Evolutionary conservation across 2,888 invertebrate species (phyloP).

Genomic region (Athalia rosae): DNA sequence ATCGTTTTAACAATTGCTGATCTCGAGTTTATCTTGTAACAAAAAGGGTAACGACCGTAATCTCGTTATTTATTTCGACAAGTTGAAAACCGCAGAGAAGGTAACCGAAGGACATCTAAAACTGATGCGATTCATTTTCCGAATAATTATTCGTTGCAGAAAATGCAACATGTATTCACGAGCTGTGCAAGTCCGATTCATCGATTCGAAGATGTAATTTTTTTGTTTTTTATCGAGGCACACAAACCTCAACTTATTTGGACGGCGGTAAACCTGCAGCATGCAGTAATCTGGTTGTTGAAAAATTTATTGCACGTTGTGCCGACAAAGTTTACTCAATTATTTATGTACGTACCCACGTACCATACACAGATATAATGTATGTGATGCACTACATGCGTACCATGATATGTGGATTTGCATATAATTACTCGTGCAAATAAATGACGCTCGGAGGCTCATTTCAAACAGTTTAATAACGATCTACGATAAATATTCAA

Average conservation of each 20-base stretch:
- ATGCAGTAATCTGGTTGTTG: background rate
- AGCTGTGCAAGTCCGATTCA: background rate
- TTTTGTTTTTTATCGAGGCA: slow-evolving; percentile 5
- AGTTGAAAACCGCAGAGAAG: no score
- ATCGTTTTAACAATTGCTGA: no score
- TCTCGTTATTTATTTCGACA: no score
- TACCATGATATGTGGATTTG: background rate
- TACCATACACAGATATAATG: no score
- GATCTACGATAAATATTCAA: background rate
- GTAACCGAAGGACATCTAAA: no score
- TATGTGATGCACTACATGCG: no score
- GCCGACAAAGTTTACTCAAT: slow-evolving; percentile 27
- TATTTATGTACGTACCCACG: slow-evolving; percentile 13
- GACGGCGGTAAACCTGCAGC: background rate
- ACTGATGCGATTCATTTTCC: no score
- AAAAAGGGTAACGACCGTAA: no score
- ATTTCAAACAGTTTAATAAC: background rate
- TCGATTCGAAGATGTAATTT: slow-evolving; percentile 31
- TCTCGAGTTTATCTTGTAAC: no score
- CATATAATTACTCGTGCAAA: slow-evolving; percentile 29
- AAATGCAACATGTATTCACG: no score
- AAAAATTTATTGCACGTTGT: slow-evolving; percentile 18
- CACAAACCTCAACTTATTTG: slow-evolving; percentile 16
- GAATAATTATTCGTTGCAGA: no score
- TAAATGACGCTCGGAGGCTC: slow-evolving; percentile 6